Conservation (phyloP, 2,797 vertebrate species). For the Discoglossus pictus region DNA sequence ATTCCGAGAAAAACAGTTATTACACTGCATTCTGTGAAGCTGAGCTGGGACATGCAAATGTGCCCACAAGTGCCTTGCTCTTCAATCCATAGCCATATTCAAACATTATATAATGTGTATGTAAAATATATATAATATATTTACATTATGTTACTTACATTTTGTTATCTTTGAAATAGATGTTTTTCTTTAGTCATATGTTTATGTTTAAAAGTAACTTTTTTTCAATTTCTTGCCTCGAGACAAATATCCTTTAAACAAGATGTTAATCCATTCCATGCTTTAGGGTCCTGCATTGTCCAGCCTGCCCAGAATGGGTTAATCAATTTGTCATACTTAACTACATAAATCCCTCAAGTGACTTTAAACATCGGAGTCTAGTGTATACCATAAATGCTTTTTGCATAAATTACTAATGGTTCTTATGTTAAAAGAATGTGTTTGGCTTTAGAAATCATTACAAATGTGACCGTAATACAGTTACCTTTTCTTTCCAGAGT, state of each 20-base stretch:
- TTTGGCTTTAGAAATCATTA: constrained; percentile 1
- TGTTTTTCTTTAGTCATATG: constrained; percentile 39
- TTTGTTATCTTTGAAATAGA: background rate
- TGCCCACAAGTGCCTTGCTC: too few species aligned
- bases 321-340: constrained; percentile 50
- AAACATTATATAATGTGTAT: too few species aligned
- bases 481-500: background rate
- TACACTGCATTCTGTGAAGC: too few species aligned
- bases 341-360: constrained; percentile 3
- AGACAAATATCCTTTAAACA: constrained; percentile 37
- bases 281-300: constrained; percentile 14
- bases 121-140: too few species aligned
- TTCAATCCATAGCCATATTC: too few species aligned
- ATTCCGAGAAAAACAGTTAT: too few species aligned
- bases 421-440: background rate
- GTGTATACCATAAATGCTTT: background rate
- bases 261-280: constrained; percentile 21
- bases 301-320: constrained; percentile 27
- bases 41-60: too few species aligned
- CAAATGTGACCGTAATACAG: background rate
- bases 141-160: too few species aligned
- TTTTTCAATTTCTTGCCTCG: constrained; percentile 15
- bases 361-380: background rate
- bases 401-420: constrained; percentile 16
- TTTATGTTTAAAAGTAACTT: constrained; percentile 26